Conservation (phyloP, 2,797 vertebrate genomes). For the Florisuga fusca region DNA sequence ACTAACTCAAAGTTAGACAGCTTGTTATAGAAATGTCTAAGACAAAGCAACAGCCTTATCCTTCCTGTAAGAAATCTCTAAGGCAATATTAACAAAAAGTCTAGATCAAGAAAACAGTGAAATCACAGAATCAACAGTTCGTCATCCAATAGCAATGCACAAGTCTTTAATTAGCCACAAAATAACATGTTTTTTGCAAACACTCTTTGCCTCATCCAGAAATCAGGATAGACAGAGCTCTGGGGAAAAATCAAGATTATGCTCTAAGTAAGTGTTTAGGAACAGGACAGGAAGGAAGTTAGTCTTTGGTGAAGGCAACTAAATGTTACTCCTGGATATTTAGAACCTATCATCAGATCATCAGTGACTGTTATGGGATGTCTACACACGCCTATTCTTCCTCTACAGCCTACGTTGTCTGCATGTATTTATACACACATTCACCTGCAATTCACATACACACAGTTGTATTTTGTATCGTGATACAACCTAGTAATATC, state of each 20-base stretch:
- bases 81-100: neutral
- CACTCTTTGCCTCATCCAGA: neutral
- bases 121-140: neutral
- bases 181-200: neutral
- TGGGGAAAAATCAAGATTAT: neutral
- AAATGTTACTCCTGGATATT: neutral
- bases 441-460: neutral
- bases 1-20: neutral
- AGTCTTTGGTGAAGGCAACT: neutral
- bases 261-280: neutral
- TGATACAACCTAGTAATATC: neutral
- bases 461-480: neutral
- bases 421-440: neutral
- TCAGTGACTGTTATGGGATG: neutral
- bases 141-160: rapidly evolving
- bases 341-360: neutral
- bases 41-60: neutral
- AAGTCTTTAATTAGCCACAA: neutral
- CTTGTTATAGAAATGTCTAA: neutral
- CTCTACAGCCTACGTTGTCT: neutral
- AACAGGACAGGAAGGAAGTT: neutral
- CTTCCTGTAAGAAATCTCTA: neutral
- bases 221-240: neutral
- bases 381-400: neutral
- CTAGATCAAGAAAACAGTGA: neutral